Evolutionary conservation across 2,888 invertebrate genomes (phyloP), one percentile per base, ranked within the genome.

Genomic region (Acleris sparsana): DNA sequence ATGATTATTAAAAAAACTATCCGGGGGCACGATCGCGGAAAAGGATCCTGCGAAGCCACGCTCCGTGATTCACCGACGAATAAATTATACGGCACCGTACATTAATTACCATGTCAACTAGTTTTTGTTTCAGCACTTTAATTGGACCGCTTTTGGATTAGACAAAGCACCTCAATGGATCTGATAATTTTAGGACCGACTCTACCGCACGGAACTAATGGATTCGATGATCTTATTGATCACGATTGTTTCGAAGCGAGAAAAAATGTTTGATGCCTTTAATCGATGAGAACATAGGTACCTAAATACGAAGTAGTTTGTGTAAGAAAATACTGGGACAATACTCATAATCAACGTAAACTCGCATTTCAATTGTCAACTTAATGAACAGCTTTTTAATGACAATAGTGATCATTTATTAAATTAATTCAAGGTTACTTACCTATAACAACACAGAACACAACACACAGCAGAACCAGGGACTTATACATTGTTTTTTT

Each of bases 391-490:
- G 46, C 44, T 44, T 46, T n/a, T n/a, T 6, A 5, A 17, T 46
- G n/a, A n/a, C 46, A 63, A 39, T 17, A 56, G 60, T 58, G 11
- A 57, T 62, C 65, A 67, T 68, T 46, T 56, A 61, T 25, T 61
- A 67, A 67, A 69, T 46, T 61, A 61, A 25, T 48, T 57, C 56
- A 57, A 48, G 63, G 68, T 4, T 25, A 86, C 91, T 89, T 69
- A 92, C 92, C 91, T 71, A 88, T 83, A 44, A 89, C 80, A 70
- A 87, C 86, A 80, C 83, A 84, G 78, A 77, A 85, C 75, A 88
- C 76, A 71, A 85, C 85, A 86, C 89, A 86, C 72, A 90, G 75
- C 63, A 90, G 60, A 75, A 88, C 77, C 22, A 87, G 64, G 11
- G 85, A 82, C 76, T 92, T 92, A 72, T 83, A 86, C 92, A 92